A percentile compares a stretch with the other conserved stretches of the same genome.
Conservation (phyloP, 2,888 invertebrate species). For the Pristionchus exspectatus region DNA sequence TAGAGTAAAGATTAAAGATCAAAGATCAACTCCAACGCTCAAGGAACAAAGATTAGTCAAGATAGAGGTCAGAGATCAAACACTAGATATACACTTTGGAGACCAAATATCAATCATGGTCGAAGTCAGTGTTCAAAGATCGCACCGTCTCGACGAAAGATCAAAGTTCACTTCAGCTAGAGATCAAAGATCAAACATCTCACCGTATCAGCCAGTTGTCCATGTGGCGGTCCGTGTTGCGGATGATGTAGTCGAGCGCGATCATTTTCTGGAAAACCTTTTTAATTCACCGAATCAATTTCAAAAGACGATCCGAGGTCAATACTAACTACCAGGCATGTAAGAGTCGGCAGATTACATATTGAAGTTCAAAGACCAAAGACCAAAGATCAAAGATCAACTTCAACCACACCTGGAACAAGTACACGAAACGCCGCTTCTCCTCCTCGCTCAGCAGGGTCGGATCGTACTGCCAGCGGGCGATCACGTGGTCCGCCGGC, state of each 20-base stretch:
- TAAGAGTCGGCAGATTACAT: too few species aligned
- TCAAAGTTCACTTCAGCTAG: neutral
- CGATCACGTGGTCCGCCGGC: slow-evolving; percentile 96
- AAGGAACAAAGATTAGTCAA: neutral
- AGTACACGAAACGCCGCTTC: slow-evolving; percentile 56
- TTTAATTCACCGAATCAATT: neutral
- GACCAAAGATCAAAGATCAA: neutral
- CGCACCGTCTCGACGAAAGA: too few species aligned
- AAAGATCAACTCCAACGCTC: neutral
- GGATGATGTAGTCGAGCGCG: slow-evolving; percentile 75
- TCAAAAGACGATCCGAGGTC: too few species aligned
- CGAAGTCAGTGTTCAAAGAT: too few species aligned
- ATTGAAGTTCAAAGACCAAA: neutral
- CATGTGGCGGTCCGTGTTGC: slow-evolving; percentile 87
- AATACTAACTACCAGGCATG: too few species aligned
- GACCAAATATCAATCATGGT: neutral
- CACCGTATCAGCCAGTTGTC: slow-evolving; percentile 99
- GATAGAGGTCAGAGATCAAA: slow-evolving; percentile 31
- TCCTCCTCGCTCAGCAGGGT: slow-evolving; percentile 68
- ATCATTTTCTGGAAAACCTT: slow-evolving; percentile 85
- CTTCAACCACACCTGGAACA: slow-evolving; percentile 43
- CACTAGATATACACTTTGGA: too few species aligned
- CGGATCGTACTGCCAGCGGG: slow-evolving; percentile 82
- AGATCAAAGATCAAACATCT: too few species aligned
- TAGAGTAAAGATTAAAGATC: slow-evolving; percentile 23